These are phyloP conservation scores for Amia ocellicauda DNA, from an alignment of 2,113 vertebrate genomes.

Conservation along the genomic window DNA sequence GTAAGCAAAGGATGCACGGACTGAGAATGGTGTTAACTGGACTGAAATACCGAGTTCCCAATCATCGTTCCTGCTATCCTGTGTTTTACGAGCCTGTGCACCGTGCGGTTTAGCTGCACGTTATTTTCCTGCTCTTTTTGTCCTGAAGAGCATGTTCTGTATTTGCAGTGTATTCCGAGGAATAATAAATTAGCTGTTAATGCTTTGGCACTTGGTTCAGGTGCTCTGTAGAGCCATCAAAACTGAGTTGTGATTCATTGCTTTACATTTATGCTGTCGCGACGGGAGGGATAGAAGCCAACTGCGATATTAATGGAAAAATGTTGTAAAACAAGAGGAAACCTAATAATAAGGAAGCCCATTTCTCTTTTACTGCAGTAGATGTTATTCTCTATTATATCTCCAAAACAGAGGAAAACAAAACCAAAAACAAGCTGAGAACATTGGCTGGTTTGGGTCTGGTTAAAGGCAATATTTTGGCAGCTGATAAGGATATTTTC, in stretches of 20 bases:
- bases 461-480: too few species aligned
- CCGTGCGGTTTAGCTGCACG: not conserved
- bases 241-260: not conserved
- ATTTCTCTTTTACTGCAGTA: not conserved
- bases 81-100: not conserved
- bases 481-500: too few species aligned
- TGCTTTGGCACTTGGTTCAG: conserved; percentile 1
- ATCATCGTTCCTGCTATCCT: not conserved
- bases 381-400: not conserved
- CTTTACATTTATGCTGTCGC: not conserved
- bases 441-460: too few species aligned
- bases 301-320: not conserved
- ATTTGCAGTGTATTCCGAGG: not conserved
- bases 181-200: conserved; percentile 3
- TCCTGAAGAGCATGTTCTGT: not conserved
- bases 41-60: not conserved
- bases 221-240: not conserved
- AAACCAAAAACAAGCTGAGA: too few species aligned
- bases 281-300: not conserved
- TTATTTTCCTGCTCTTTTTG: not conserved
- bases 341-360: not conserved
- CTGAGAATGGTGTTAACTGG: not conserved
- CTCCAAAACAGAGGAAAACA: not conserved
- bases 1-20: too few species aligned
- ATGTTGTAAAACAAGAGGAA: not conserved